These are phyloP conservation scores for Caenorhabditis sp. DNA, from an alignment of 2,888 invertebrate species.

Conservation along the genomic window DNA sequence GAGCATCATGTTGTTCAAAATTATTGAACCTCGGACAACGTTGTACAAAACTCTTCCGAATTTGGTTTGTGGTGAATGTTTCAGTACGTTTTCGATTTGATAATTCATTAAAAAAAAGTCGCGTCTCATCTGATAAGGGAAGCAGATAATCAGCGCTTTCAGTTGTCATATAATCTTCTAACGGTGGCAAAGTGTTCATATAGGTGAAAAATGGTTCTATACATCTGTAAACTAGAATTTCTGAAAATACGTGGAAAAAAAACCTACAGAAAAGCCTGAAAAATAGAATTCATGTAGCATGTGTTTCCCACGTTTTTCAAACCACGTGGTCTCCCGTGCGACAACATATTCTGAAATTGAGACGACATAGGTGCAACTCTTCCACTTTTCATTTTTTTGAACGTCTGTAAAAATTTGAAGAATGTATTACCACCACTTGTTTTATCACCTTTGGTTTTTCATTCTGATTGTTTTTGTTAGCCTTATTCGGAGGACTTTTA, in stretches of 20 bases:
- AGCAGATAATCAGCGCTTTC: slow-evolving; percentile 74
- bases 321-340: slow-evolving; percentile 72
- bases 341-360: neutral
- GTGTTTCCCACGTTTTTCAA: slow-evolving; percentile 84
- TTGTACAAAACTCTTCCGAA: slow-evolving; percentile 85
- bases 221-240: slow-evolving; percentile 13
- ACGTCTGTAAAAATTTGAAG: neutral
- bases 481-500: neutral
- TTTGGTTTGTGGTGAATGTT: slow-evolving; percentile 79
- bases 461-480: neutral
- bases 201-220: slow-evolving; percentile 15
- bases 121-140: slow-evolving; percentile 80
- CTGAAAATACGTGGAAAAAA: slow-evolving; percentile 1
- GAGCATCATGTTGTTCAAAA: slow-evolving; percentile 86
- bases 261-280: slow-evolving; percentile 79
- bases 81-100: neutral
- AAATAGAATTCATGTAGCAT: slow-evolving; percentile 86
- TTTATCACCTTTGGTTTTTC: neutral
- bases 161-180: slow-evolving; percentile 20
- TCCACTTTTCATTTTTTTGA: slow-evolving; percentile 9
- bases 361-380: slow-evolving; percentile 28
- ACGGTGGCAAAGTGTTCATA: slow-evolving; percentile 14
- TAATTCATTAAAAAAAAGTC: neutral
- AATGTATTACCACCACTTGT: neutral
- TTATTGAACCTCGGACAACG: slow-evolving; percentile 83